Evolutionary conservation across 1,140 invertebrate species (phyloP).

Genomic region (Aricia agestis): DNA sequence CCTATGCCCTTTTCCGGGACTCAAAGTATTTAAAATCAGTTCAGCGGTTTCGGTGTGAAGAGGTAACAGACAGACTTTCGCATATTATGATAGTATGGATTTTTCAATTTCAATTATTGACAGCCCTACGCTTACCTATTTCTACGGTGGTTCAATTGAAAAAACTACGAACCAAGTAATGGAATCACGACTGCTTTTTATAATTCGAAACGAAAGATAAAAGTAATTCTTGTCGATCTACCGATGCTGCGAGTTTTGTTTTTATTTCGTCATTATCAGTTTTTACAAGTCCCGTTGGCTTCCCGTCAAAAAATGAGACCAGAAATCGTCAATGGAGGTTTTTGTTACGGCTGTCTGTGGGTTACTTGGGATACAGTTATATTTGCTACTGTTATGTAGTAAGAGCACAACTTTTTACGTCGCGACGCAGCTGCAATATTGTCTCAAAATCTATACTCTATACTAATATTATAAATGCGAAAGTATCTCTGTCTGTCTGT

Average conservation of each 20-base stretch:
- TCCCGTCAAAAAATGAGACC: slow-evolving; percentile 10
- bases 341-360: not conserved
- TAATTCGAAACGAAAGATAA: slow-evolving; percentile 7
- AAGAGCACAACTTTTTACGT: no score
- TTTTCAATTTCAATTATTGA: not conserved
- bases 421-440: no score
- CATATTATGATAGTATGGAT: no score
- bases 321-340: not conserved
- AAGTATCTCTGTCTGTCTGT: no score
- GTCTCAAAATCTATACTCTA: no score
- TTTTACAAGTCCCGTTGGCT: slow-evolving; percentile 14
- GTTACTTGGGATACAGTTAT: no score
- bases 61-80: no score
- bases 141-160: not conserved
- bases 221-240: slow-evolving; percentile 5
- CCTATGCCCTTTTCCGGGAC: no score
- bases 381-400: no score
- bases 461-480: no score
- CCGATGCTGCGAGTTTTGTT: slow-evolving; percentile 7
- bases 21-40: no score
- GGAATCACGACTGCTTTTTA: slow-evolving; percentile 2
- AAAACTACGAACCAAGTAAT: slow-evolving; percentile 1
- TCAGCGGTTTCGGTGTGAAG: no score
- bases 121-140: not conserved
- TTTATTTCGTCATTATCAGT: slow-evolving; percentile 11